Conservation (phyloP, 1,140 invertebrate genomes). For the Eriosoma lanigerum region DNA sequence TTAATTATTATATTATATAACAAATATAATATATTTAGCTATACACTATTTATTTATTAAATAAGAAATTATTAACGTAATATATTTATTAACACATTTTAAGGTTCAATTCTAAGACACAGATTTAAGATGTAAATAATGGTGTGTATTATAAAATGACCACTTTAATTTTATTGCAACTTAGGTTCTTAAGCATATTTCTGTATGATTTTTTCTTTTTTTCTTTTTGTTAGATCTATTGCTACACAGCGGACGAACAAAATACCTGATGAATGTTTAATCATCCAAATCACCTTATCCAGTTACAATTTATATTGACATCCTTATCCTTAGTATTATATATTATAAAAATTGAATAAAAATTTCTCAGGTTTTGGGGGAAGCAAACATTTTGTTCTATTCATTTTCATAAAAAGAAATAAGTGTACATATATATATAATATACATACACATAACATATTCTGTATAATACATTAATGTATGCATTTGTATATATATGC, state of each 20-base stretch:
- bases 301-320: slow-evolving; percentile 46
- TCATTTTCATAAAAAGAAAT: not conserved
- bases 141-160: slow-evolving; percentile 47
- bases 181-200: slow-evolving; percentile 45
- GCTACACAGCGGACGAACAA: slow-evolving; percentile 50
- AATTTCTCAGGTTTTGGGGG: slow-evolving; percentile 19
- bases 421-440: not conserved
- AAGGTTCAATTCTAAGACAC: slow-evolving; percentile 50
- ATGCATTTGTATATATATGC: slow-evolving; percentile 14
- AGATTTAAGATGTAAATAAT: slow-evolving; percentile 51
- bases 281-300: slow-evolving; percentile 48
- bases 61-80: slow-evolving; percentile 34
- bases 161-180: slow-evolving; percentile 44
- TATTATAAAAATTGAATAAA: slow-evolving; percentile 33
- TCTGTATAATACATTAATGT: not conserved
- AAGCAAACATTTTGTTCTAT: not conserved
- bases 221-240: slow-evolving; percentile 51
- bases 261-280: slow-evolving; percentile 50
- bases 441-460: not conserved
- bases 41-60: not conserved
- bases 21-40: not conserved
- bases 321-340: slow-evolving; percentile 46
- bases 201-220: slow-evolving; percentile 50
- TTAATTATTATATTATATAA: not conserved
- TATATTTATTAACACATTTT: slow-evolving; percentile 48